These are phyloP conservation scores for Gnathonemus echidnorhynchus DNA, from an alignment of 2,113 vertebrate genomes.

Conservation along the genomic window DNA sequence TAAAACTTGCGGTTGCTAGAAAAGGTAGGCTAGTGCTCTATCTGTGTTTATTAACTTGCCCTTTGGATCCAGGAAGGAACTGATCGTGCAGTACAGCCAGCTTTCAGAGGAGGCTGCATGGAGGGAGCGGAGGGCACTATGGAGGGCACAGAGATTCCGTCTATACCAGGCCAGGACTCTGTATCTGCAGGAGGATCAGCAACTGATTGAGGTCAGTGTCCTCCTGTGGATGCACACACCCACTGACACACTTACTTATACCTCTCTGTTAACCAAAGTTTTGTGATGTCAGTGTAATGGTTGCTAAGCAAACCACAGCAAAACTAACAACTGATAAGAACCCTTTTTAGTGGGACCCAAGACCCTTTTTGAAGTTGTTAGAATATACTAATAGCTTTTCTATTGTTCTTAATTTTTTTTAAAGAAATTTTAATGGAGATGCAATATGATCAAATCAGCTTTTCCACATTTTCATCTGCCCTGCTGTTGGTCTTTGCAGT, in stretches of 20 bases:
- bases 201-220: constrained; percentile 59
- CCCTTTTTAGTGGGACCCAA: not conserved
- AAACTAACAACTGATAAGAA: not conserved
- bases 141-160: constrained; percentile 78
- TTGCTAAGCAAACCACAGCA: not conserved
- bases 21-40: not conserved
- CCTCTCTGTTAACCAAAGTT: not conserved
- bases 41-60: constrained; percentile 4
- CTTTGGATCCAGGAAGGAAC: constrained; percentile 70
- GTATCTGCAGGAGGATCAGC: constrained; percentile 69
- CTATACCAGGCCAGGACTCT: constrained; percentile 63
- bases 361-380: not conserved
- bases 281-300: not conserved
- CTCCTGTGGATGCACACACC: not conserved
- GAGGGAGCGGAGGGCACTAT: constrained; percentile 77
- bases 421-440: not conserved
- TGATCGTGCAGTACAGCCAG: constrained; percentile 83
- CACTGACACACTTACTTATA: not conserved
- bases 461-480: not conserved
- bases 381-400: not conserved
- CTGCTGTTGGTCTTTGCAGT: not conserved
- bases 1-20: not conserved
- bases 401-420: not conserved
- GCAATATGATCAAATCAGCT: not conserved
- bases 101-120: constrained; percentile 82